phyloP scores from a whole-genome alignment of 2,113 vertebrate genomes.

The Opisthocomus hoazin region DNA sequence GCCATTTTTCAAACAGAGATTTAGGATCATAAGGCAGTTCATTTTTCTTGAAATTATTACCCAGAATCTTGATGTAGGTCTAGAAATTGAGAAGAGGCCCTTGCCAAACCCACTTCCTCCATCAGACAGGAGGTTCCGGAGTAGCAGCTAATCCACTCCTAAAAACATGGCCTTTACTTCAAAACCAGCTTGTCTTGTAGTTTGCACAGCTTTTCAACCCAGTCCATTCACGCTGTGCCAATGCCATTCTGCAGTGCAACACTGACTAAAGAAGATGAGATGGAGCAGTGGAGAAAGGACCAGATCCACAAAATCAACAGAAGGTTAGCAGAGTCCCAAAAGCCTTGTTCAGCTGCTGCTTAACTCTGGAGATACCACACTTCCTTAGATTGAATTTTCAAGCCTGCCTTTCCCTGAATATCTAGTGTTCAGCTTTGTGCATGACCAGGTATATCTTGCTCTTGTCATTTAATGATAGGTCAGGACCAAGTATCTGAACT shows the following conservation, averaged over 20 bases:
- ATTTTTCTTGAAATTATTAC: background rate
- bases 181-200: background rate
- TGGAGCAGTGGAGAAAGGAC: background rate
- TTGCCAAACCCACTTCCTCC: background rate
- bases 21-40: background rate
- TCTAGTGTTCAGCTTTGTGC: background rate
- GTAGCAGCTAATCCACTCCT: background rate
- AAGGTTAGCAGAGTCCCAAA: background rate
- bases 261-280: background rate
- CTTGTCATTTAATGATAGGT: background rate
- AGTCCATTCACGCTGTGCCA: background rate
- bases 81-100: background rate
- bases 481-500: background rate
- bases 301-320: background rate
- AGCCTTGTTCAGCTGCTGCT: background rate
- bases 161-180: background rate
- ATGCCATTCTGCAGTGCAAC: background rate
- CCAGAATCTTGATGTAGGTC: background rate
- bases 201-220: background rate
- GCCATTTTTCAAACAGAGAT: background rate
- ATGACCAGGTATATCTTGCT: no score
- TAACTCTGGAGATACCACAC: background rate
- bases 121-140: background rate
- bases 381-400: background rate
- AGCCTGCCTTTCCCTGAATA: background rate